phyloP scores from a whole-genome alignment of 2,888 invertebrate species.

The Zaprionus obscuricornis region DNA sequence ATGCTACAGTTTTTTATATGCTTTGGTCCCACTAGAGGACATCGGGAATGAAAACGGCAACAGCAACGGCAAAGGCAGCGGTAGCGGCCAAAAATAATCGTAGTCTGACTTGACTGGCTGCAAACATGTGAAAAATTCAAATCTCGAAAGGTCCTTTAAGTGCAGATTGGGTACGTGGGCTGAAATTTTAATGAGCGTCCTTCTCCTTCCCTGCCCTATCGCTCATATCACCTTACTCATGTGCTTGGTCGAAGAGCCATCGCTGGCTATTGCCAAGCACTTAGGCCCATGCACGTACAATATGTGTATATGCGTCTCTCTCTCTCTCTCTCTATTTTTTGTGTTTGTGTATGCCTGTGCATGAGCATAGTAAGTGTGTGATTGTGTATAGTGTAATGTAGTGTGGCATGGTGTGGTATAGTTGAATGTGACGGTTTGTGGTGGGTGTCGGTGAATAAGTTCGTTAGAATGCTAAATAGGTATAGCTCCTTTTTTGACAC shows the following conservation, averaged over 20 bases:
- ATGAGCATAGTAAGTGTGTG: too few species aligned
- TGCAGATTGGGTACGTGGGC: constrained; percentile 71
- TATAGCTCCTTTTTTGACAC: constrained; percentile 44
- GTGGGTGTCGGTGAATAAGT: constrained; percentile 49
- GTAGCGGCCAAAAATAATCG: constrained; percentile 35
- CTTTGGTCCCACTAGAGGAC: neutral
- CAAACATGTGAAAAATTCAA: constrained; percentile 73
- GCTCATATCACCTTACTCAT: constrained; percentile 27
- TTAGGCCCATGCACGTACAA: constrained; percentile 54
- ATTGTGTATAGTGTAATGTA: too few species aligned
- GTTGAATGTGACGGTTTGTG: neutral
- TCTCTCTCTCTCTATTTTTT: too few species aligned
- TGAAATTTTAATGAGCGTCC: constrained; percentile 73
- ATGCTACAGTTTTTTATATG: constrained; percentile 22
- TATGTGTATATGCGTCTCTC: constrained; percentile 12
- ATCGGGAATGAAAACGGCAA: neutral
- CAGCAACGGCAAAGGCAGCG: constrained; percentile 4
- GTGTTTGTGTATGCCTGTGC: constrained; percentile 1
- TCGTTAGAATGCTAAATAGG: constrained; percentile 67
- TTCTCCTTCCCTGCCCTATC: constrained; percentile 1
- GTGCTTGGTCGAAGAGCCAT: constrained; percentile 32
- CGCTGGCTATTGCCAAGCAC: constrained; percentile 41
- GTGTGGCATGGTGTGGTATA: too few species aligned
- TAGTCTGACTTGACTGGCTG: constrained; percentile 43
- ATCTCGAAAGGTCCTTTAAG: constrained; percentile 72